Evolutionary conservation across 2,888 invertebrate species (phyloP).

Genomic region (Brenthis daphne): DNA sequence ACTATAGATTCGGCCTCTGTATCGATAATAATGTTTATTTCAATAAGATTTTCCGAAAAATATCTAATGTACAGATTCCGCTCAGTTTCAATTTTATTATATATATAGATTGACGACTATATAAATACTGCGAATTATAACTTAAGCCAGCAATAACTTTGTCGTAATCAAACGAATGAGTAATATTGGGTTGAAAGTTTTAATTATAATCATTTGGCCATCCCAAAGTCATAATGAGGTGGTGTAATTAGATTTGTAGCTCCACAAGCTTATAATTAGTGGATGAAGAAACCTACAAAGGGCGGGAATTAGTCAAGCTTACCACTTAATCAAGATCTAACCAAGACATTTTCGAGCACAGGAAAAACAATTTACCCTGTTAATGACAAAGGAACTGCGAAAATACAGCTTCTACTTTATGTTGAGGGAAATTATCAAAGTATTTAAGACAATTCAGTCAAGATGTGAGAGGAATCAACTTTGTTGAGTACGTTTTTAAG

Average conservation of each 20-base stretch:
- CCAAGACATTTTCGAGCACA: conserved; percentile 53
- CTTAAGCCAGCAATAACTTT: not conserved
- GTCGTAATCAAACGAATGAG: not conserved
- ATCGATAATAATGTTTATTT: too few species aligned
- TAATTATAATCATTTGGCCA: conserved; percentile 24
- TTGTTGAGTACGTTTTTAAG: conserved; percentile 4
- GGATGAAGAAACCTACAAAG: conserved; percentile 38
- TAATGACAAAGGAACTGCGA: conserved; percentile 63
- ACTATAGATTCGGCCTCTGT: too few species aligned
- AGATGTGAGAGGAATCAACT: conserved; percentile 21
- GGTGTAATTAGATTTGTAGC: conserved; percentile 34
- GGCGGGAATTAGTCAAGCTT: conserved; percentile 50
- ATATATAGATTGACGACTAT: too few species aligned
- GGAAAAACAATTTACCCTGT: conserved; percentile 68
- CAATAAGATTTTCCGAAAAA: too few species aligned
- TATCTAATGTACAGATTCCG: too few species aligned
- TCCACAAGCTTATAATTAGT: conserved; percentile 35
- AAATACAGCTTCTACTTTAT: conserved; percentile 51
- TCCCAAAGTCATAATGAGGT: conserved; percentile 28
- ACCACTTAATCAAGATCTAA: conserved; percentile 64
- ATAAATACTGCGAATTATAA: not conserved
- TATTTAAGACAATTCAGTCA: conserved; percentile 23
- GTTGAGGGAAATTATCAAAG: conserved; percentile 39
- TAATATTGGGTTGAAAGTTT: conserved; percentile 17
- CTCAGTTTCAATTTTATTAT: too few species aligned